Base-by-base conservation (phyloP, 1,140 invertebrate genomes). In the Lanistes nyassanus region DNA sequence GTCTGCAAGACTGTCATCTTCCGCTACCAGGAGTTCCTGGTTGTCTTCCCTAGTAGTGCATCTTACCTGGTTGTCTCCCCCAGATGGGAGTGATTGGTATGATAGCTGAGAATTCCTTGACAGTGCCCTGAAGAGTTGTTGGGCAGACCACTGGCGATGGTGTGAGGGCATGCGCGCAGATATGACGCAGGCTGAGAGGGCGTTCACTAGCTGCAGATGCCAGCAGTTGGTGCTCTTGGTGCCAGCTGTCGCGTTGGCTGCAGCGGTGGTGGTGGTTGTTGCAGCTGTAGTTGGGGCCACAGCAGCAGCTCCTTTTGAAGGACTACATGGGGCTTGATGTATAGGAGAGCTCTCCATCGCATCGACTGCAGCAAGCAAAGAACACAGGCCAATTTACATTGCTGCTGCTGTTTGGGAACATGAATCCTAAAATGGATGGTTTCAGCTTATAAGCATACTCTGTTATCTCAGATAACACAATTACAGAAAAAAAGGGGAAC, bases 131-230 rank as follows among this genome's bases (percentile, higher is more conserved):
- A 90, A 91, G 73, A 93, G 85, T 80, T 93, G 92, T 76, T 92
- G 90, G 21, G 91, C 88, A 2, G 92, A 92, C 93, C 93, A 93
- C 82, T 92, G 91, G 69, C 92, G 86, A 80, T 92, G 88, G 34
- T 85, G 82, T 13, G 88, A 80, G 70, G 87, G 81, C 13, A 92
- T 83, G 60, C 90, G 84, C 16, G 89, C 88, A 7, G 92, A 92
- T 34, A 93, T 83, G 23, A 93, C 88, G 86, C 92, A 93, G 5
- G 92, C 91, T 51, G 92, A 90, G 16, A 93, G 85, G n/a, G 92
- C 92, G 86, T 93, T 92, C n/a, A 92, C 90, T 19, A 93, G 84
- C 70, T 91, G 89, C 37, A 92, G 82, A 6, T 91, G 89, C 68
- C 86, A 86, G 23, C 87, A 80, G 82, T 85, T 81, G n/a, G 47